A percentile compares a stretch with the other conserved stretches of the same genome.
Conservation (phyloP, 2,113 vertebrate species). For the Neolamprologus fasciatus region DNA sequence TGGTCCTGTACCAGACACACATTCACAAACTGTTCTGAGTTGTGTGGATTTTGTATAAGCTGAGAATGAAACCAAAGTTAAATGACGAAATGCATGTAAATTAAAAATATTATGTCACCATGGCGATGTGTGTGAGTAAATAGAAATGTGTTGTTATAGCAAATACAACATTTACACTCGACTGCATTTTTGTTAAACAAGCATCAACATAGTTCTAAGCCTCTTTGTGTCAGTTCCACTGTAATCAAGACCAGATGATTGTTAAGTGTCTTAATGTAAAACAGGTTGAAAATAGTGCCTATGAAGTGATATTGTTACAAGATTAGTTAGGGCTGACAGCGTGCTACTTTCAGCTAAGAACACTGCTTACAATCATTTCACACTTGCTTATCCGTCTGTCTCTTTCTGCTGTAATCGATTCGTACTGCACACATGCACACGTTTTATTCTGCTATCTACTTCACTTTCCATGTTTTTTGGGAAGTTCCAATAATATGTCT, state of each 20-base stretch:
- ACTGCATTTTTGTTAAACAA: not conserved
- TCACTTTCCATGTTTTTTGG: not conserved
- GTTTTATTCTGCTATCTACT: not conserved
- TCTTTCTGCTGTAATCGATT: not conserved
- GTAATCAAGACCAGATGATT: not conserved
- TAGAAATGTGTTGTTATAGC: not conserved
- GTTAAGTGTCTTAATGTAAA: constrained; percentile 14
- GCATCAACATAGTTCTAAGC: not conserved
- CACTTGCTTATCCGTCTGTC: constrained; percentile 3
- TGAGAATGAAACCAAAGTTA: not conserved
- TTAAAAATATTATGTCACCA: not conserved
- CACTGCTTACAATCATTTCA: constrained; percentile 16
- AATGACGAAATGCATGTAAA: not conserved
- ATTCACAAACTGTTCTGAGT: not conserved
- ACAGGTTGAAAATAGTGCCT: not conserved
- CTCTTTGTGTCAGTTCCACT: not conserved
- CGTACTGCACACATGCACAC: not conserved
- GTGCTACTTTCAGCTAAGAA: not conserved
- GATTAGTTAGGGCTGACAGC: constrained; percentile 33
- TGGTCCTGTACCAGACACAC: not conserved
- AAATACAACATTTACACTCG: not conserved
- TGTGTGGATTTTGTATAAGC: not conserved
- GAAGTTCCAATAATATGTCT: not conserved
- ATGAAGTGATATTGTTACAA: not conserved
- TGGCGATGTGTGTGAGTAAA: not conserved